Evolutionary conservation across 2,113 vertebrate species (phyloP), one percentile per base, ranked within the genome.

Genomic region (Atrichornis clamosus): DNA sequence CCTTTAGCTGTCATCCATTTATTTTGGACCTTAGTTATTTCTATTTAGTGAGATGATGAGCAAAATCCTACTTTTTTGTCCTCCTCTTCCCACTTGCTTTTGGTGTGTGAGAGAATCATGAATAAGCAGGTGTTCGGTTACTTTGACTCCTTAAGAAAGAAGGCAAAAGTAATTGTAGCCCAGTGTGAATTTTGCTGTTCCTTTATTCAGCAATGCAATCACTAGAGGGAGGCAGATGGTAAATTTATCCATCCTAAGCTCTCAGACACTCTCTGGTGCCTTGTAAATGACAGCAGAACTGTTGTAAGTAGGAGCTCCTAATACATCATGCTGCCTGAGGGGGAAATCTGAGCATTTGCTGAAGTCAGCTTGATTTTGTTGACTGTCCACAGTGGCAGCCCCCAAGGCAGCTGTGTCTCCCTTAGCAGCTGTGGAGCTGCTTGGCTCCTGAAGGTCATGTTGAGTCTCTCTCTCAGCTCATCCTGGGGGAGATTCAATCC

Each of bases 191-290:
- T 80, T 60, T 4, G 2, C 52, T 53, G 53, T 72, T 10, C 58
- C 33, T 70, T 56, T 15, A 33, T 77, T 63, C 79, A 74, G 41
- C 62, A 37, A 4, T 28, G 62, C 47, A 27, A 59, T 87, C 97
- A 81, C 87, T 93, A 96, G 95, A 83, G 92, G 75, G 95, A 85
- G 73, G 81, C 21, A 93, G 64, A 95, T 5, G 14, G 64, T 44
- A 85, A 81, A 55, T 79, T 68, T 64, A 39, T 68, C 78, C 33
- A 1, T 37, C 62, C 62, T 12, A 14, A 46, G 24, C 55, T 76
- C 44, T 64, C 75, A 75, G 68, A 5, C 55, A 6, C 7, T 33
- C 50, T 49, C 13, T 15, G 33, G 23, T 80, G 59, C 72, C 35
- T 67, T 37, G 32, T 6, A 86, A 86, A 70, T 15, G 75, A 42